Evolutionary conservation across 2,113 vertebrate species (phyloP).

Genomic region (Eudyptes chrysolophus): DNA sequence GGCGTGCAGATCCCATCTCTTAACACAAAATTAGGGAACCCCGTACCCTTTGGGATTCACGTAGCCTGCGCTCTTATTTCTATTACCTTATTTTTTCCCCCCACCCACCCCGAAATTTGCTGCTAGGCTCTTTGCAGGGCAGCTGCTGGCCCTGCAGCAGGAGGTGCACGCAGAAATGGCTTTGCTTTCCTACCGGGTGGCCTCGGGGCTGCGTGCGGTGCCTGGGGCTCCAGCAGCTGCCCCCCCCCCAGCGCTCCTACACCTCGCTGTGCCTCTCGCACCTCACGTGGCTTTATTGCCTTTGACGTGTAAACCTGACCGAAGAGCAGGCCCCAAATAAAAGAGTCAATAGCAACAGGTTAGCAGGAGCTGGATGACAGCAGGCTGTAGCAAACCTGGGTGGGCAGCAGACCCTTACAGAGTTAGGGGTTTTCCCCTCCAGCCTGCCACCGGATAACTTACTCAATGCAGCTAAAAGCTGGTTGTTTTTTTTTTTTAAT

Average conservation of each 20-base stretch:
- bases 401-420: neutral
- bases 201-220: neutral
- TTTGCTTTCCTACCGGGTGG: accelerated
- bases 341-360: neutral
- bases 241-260: accelerated
- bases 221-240: neutral
- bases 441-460: neutral
- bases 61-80: neutral
- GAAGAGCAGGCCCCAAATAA: neutral
- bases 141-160: neutral
- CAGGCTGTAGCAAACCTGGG: neutral
- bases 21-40: neutral
- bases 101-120: neutral
- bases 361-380: neutral
- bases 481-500: neutral
- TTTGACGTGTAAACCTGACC: neutral
- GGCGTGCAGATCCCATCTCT: accelerated
- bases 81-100: neutral
- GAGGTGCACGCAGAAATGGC: neutral
- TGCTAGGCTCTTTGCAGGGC: neutral
- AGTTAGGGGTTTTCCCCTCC: neutral
- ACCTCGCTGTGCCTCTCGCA: neutral
- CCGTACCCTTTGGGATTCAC: neutral
- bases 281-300: neutral
- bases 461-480: neutral